Base-by-base conservation (phyloP, 2,113 vertebrate species). In the Oreochromis spilurus region DNA sequence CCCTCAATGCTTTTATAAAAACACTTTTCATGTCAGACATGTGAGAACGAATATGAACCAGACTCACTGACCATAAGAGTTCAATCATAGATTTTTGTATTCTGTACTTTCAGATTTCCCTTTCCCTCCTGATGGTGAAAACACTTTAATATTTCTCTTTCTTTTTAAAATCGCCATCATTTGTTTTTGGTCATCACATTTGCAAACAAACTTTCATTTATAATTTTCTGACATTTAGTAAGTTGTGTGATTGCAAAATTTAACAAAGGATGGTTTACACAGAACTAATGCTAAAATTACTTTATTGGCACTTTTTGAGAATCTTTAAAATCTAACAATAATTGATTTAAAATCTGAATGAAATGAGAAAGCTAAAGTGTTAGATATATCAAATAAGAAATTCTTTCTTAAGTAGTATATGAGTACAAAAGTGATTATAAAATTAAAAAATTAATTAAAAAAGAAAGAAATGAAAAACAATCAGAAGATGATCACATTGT, bases 291-390 rank as follows among this genome's bases (percentile, higher is more conserved):
- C 52, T 21, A 5, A 54, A 53, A 21, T 9, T 11, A 21, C 52
- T 53, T 53, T 9, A 54, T 0, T 53, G 52, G 19, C 19, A 53
- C 19, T 0, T 53, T 21, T 21, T 53, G 9, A 53, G 19, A 53
- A 53, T 1, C 19, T 54, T 54, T 54, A 54, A 54, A 54, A 54
- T 54, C 9, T 54, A 54, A 54, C 5, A 54, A 2, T 54, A 54
- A 6, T 12, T 54, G 10, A 24, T 7, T 24, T 24, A 12, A 54
- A 54, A 24, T 54, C 1, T 54, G 53, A 54, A 24, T 54, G 4
- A 54, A 54, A 54, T 54, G 5, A 54, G 53, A 54, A 54, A 54
- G 53, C 7, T 54, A 24, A 54, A 54, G n/a, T 21, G 52, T 54
- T 6, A 54, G n/a, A 21, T 10, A 21, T 54, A 54, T 5, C 52